Conservation (phyloP, 2,797 vertebrate species). For the Gambusia yucatana region DNA sequence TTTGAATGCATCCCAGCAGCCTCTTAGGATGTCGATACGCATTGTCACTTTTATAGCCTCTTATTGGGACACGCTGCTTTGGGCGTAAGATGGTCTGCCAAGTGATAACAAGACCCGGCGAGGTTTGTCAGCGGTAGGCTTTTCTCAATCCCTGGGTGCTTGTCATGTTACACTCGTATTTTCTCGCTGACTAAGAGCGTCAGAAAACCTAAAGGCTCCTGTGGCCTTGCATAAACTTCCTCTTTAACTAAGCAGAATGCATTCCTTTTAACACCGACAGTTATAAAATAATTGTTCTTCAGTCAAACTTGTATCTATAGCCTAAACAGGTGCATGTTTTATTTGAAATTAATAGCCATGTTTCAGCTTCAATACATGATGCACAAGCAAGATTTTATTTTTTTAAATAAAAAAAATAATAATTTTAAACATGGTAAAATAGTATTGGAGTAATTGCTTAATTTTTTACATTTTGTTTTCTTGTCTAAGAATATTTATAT, state of each 20-base stretch:
- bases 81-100: conserved; percentile 14
- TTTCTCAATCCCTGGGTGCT: conserved; percentile 34
- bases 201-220: not conserved
- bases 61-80: conserved; percentile 37
- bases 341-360: not conserved
- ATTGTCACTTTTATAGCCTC: conserved; percentile 49
- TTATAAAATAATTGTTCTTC: not conserved
- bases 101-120: conserved; percentile 46
- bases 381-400: not conserved
- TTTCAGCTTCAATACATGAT: not conserved
- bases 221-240: not conserved
- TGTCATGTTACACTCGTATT: conserved; percentile 10
- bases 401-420: not conserved
- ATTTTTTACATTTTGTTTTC: not conserved
- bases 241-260: not conserved
- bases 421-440: not conserved
- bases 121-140: conserved; percentile 39
- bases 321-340: not conserved
- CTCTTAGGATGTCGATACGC: conserved; percentile 23
- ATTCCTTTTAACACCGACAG: not conserved
- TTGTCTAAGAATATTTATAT: not conserved
- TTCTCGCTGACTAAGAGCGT: not conserved
- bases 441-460: no score
- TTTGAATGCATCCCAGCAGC: conserved; percentile 5
- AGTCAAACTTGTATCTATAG: not conserved